These are phyloP conservation scores for Epirrita christyi DNA, from an alignment of 2,888 invertebrate genomes.

Conservation along the genomic window DNA sequence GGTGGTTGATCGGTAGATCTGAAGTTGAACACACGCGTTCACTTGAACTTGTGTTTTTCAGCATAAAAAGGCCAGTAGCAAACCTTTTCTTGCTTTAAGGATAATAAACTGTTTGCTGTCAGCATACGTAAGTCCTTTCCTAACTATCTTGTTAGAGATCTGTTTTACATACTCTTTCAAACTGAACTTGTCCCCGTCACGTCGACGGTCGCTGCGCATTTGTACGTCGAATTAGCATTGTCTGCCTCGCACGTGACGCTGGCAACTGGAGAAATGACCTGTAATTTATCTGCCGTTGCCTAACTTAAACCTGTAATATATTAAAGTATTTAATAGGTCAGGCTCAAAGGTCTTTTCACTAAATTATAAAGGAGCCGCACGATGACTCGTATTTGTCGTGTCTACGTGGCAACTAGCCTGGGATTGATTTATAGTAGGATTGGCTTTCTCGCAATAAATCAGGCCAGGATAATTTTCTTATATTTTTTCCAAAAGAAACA, in stretches of 20 bases:
- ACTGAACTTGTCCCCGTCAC: background rate
- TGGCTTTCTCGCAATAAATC: slow-evolving; percentile 43
- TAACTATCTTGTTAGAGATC: slow-evolving; percentile 3
- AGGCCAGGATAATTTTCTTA: slow-evolving; percentile 35
- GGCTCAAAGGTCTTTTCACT: slow-evolving; percentile 16
- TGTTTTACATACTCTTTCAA: slow-evolving; percentile 15
- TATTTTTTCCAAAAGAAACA: slow-evolving; percentile 17
- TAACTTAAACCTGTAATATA: background rate
- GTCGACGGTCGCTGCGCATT: too few species aligned
- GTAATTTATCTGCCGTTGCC: slow-evolving; percentile 10
- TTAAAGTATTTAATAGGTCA: slow-evolving; percentile 31
- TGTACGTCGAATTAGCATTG: slow-evolving; percentile 7
- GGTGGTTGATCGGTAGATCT: too few species aligned
- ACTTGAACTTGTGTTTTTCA: too few species aligned
- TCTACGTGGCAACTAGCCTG: slow-evolving; percentile 23
- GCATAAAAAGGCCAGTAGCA: background rate
- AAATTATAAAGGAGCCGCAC: slow-evolving; percentile 16
- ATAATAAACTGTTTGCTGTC: slow-evolving; percentile 5
- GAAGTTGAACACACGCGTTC: too few species aligned
- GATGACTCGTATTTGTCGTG: slow-evolving; percentile 38
- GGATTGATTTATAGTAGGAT: slow-evolving; percentile 47
- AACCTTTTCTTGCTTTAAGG: slow-evolving; percentile 7
- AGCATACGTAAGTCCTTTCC: slow-evolving; percentile 11
- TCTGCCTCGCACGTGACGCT: slow-evolving; percentile 15
- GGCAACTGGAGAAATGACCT: slow-evolving; percentile 5